Base-by-base conservation (phyloP, 2,888 invertebrate genomes). In the Eurois occulta region DNA sequence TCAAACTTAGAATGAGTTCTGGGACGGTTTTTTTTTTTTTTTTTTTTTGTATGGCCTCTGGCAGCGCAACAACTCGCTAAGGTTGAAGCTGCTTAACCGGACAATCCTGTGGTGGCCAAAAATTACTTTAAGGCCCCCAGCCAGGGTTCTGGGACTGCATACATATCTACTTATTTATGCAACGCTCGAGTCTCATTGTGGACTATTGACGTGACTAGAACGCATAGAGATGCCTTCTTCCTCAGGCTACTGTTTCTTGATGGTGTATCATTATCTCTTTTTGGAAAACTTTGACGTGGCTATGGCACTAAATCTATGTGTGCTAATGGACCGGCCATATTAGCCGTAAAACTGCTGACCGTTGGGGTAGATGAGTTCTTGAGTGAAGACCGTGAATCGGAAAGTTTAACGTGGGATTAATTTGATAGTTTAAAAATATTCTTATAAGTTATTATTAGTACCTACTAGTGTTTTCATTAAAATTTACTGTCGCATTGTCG, bases 1-100 rank as follows among this genome's bases (percentile, higher is more conserved):
- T 46, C 41, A 69, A 70, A 79, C 48, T 79, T 77, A 16, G 28
- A 52, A 77, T 24, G 48, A 79, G 48, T 62, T 79, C 46, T n/a
- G 68, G 48, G 60, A 69, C 18, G n/a, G n/a, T n/a, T n/a, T n/a
- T n/a, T n/a, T n/a, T n/a, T n/a, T n/a, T n/a, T n/a, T n/a, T n/a
- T n/a, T n/a, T n/a, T n/a, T n/a, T n/a, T n/a, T n/a, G n/a, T n/a
- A n/a, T n/a, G n/a, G n/a, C n/a, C n/a, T n/a, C n/a, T n/a, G n/a
- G n/a, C n/a, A n/a, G n/a, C n/a, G n/a, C n/a, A n/a, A n/a, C n/a
- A n/a, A n/a, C n/a, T n/a, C n/a, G n/a, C n/a, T n/a, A n/a, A n/a
- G n/a, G n/a, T n/a, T n/a, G n/a, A n/a, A n/a, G n/a, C n/a, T n/a
- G n/a, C n/a, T n/a, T n/a, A n/a, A n/a, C n/a, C n/a, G n/a, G n/a